A percentile compares a stretch with the other conserved stretches of the same genome.
Conservation (phyloP, 2,888 invertebrate genomes). For the Scelioninae gen. 2 region DNA sequence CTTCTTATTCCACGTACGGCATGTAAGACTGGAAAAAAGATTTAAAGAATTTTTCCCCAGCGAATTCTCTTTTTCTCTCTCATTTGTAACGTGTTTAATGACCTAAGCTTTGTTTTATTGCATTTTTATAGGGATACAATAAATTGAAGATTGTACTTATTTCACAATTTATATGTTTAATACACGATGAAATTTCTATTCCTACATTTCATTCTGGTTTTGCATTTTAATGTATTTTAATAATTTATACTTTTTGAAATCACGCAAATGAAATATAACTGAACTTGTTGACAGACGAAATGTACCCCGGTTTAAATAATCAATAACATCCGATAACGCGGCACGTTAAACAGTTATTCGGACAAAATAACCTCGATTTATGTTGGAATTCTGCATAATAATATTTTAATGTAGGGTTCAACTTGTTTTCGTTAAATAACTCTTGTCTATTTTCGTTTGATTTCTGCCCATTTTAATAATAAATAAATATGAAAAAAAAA, state of each 20-base stretch:
- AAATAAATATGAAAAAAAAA: too few relatives aligned
- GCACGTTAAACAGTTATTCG: constrained; percentile 30
- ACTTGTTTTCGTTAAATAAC: constrained; percentile 46
- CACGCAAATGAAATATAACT: neutral
- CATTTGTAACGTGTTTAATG: constrained; percentile 36
- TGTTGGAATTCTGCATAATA: constrained; percentile 37
- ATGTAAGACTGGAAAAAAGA: constrained; percentile 10
- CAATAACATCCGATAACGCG: constrained; percentile 34
- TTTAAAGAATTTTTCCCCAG: constrained; percentile 12
- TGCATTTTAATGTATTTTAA: neutral
- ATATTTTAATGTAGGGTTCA: constrained; percentile 42
- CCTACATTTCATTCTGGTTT: too few relatives aligned
- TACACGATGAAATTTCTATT: neutral
- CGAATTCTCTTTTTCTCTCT: too few relatives aligned
- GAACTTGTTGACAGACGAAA: constrained; percentile 7
- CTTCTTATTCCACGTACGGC: constrained; percentile 28
- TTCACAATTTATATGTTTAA: too few relatives aligned
- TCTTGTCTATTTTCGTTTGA: constrained; percentile 39
- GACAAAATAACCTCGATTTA: constrained; percentile 43
- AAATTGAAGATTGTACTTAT: too few relatives aligned
- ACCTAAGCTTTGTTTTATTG: constrained; percentile 19
- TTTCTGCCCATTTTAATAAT: too few relatives aligned
- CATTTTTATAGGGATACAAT: neutral
- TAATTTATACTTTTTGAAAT: neutral
- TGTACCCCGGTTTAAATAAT: constrained; percentile 32